Conservation (phyloP, 2,113 vertebrate species). For the Orthonyx spaldingii region DNA sequence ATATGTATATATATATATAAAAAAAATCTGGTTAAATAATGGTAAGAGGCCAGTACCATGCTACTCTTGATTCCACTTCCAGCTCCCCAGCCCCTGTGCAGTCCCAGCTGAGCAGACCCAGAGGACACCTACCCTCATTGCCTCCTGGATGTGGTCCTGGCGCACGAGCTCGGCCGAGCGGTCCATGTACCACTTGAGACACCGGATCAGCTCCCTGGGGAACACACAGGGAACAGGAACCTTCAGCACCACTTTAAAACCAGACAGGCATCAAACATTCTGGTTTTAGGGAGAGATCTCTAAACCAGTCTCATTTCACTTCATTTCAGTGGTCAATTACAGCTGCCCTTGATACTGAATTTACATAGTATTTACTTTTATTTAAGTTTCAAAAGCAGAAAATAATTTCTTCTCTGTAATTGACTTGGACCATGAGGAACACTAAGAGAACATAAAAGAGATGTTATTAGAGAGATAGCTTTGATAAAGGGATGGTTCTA, state of each 20-base stretch:
- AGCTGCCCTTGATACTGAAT: neutral
- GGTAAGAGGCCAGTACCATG: neutral
- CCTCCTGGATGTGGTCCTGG: slow-evolving; percentile 97
- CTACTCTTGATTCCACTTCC: neutral
- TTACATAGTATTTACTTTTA: neutral
- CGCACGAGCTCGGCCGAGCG: slow-evolving; percentile 91
- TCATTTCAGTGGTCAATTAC: neutral
- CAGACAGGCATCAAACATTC: neutral
- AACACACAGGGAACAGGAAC: neutral
- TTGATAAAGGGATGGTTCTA: neutral
- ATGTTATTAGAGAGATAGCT: neutral
- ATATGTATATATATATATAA: neutral
- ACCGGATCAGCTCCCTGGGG: slow-evolving; percentile 91
- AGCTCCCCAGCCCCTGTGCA: neutral
- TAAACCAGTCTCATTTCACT: neutral
- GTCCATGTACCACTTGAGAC: slow-evolving; percentile 98
- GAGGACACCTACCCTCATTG: slow-evolving; percentile 87
- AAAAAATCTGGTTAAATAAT: neutral
- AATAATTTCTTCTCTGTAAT: neutral
- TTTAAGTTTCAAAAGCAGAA: neutral
- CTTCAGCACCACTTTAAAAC: neutral
- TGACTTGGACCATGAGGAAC: neutral
- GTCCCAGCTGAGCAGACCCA: neutral
- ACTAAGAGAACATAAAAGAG: neutral
- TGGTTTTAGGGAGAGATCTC: neutral